phyloP scores from a whole-genome alignment of 2,113 vertebrate species.

The Ursus arctos region DNA sequence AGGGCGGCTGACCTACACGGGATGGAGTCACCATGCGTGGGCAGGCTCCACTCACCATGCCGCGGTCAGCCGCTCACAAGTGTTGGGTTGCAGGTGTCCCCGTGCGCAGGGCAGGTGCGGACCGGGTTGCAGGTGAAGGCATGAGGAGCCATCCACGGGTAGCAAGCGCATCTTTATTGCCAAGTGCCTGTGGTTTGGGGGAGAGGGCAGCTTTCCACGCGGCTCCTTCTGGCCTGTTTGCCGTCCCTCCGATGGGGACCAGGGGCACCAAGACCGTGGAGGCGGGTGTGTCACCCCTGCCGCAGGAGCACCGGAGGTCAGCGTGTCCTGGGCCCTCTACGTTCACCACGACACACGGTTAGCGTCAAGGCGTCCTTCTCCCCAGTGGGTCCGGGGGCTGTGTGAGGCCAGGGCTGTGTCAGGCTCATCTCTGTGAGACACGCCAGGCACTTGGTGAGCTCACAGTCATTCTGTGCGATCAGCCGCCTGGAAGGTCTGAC shows the following conservation, averaged over 20 bases:
- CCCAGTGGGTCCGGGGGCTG: rapidly evolving
- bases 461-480: rapidly evolving
- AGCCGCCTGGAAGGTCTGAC: rapidly evolving
- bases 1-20: rapidly evolving
- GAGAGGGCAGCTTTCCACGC: no score
- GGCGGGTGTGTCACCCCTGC: rapidly evolving
- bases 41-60: rapidly evolving
- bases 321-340: rapidly evolving
- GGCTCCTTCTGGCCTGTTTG: neutral
- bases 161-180: no score
- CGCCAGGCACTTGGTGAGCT: neutral
- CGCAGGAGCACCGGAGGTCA: rapidly evolving
- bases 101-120: rapidly evolving
- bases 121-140: rapidly evolving
- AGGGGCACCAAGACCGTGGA: rapidly evolving
- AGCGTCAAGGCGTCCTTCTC: no score
- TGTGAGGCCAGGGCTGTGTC: neutral
- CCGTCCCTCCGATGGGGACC: neutral
- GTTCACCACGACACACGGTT: rapidly evolving
- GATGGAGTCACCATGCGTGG: rapidly evolving
- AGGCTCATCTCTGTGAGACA: rapidly evolving
- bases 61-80: rapidly evolving
- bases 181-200: no score
- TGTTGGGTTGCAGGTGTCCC: rapidly evolving
- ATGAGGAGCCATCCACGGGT: rapidly evolving